phyloP scores from a whole-genome alignment of 2,888 invertebrate species.

The Aphidius colemani region DNA sequence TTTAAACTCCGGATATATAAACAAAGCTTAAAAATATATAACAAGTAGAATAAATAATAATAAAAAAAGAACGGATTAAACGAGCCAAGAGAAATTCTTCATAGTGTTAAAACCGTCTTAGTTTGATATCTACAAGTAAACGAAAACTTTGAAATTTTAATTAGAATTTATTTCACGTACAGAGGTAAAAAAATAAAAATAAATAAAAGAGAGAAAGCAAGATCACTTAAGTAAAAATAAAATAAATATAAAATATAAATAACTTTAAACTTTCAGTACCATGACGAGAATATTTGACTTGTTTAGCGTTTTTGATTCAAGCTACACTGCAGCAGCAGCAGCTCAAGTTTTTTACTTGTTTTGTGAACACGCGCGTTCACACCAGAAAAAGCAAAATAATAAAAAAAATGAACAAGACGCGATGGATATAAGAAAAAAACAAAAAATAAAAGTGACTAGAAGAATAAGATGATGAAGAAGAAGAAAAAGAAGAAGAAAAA shows the following conservation, averaged over 20 bases:
- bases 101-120: constrained; percentile 1
- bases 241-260: no score
- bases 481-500: neutral
- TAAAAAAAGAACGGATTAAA: neutral
- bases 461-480: constrained; percentile 5
- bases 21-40: neutral
- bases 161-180: constrained; percentile 14
- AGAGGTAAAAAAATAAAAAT: neutral
- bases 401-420: no score
- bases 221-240: neutral
- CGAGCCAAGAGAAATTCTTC: neutral
- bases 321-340: no score
- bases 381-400: no score
- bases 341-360: no score
- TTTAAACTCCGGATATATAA: no score
- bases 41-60: neutral
- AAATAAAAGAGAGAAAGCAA: no score
- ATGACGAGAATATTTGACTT: no score
- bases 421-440: no score
- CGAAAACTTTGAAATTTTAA: constrained; percentile 2
- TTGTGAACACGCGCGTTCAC: no score
- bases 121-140: neutral
- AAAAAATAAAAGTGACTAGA: constrained; percentile 8
- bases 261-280: no score
- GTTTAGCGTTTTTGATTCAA: neutral